These are phyloP conservation scores for Podabrus alpinus DNA, from an alignment of 2,888 invertebrate species.

Conservation along the genomic window DNA sequence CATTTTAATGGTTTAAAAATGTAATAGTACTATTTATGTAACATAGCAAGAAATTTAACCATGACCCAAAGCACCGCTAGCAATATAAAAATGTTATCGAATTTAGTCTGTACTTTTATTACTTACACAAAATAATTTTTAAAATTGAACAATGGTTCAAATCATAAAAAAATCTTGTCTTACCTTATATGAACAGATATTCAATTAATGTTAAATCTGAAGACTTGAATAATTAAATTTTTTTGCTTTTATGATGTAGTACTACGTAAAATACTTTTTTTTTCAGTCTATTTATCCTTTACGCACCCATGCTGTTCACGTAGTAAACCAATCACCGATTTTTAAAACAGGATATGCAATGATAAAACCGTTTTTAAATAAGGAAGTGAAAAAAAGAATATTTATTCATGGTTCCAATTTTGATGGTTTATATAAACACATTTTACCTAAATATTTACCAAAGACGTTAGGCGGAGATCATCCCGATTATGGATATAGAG, in stretches of 20 bases:
- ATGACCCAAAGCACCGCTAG: neutral
- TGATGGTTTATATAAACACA: conserved; percentile 73
- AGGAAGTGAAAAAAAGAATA: conserved; percentile 66
- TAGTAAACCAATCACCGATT: conserved; percentile 80
- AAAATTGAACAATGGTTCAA: neutral
- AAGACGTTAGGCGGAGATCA: conserved; percentile 66
- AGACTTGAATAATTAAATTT: too few relatives aligned
- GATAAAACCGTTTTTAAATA: conserved; percentile 75
- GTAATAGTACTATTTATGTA: neutral
- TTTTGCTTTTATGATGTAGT: too few relatives aligned
- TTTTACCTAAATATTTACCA: conserved; percentile 73
- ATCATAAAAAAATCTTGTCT: neutral
- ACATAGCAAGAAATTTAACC: neutral
- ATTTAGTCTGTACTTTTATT: neutral
- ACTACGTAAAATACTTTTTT: too few relatives aligned
- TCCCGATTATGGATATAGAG: conserved; percentile 73
- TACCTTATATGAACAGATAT: neutral
- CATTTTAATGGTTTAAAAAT: neutral
- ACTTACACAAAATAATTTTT: neutral
- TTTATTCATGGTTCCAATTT: conserved; percentile 74
- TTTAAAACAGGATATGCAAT: conserved; percentile 78
- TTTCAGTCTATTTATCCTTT: conserved; percentile 74
- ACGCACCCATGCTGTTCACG: conserved; percentile 74
- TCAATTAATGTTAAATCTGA: neutral
- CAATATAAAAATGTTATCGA: neutral